Conservation (phyloP, 2,797 vertebrate species). For the Aldrovandia affinis region DNA sequence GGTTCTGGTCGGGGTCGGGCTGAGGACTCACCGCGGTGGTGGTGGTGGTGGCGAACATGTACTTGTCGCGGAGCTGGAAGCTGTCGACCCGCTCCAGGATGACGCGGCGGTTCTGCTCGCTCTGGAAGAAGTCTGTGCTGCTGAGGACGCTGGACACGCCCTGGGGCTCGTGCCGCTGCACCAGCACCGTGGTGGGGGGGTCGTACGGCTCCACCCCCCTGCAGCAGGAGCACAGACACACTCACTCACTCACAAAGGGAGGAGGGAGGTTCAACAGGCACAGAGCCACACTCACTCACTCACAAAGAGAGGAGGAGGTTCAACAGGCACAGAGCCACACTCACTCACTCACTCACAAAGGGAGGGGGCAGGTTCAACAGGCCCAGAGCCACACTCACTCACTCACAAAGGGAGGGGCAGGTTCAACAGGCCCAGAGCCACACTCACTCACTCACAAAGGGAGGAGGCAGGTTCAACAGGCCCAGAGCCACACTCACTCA, state of each 20-base stretch:
- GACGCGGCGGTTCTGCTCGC: slow-evolving; percentile 82
- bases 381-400: too few species aligned
- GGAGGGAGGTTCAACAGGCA: neutral
- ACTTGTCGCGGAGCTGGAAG: slow-evolving; percentile 95
- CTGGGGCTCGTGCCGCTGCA: slow-evolving; percentile 91
- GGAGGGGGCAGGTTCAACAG: too few species aligned
- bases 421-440: too few species aligned
- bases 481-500: too few species aligned
- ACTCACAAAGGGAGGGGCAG: too few species aligned
- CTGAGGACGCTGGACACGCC: slow-evolving; percentile 86
- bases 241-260: neutral
- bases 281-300: neutral
- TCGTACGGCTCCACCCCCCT: slow-evolving; percentile 94
- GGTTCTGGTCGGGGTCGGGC: neutral
- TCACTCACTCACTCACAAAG: neutral
- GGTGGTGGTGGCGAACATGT: slow-evolving; percentile 97
- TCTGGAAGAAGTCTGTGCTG: slow-evolving; percentile 97
- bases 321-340: too few species aligned
- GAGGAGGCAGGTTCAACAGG: too few species aligned
- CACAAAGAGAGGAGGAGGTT: too few species aligned
- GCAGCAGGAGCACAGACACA: neutral
- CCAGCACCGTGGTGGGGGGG: slow-evolving; percentile 82
- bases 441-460: too few species aligned
- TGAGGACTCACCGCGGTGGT: slow-evolving; percentile 84
- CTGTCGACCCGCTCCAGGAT: slow-evolving; percentile 89